A percentile compares a stretch with the other conserved stretches of the same genome.
Conservation (phyloP, 2,113 vertebrate genomes). For the Poicephalus meyeri region DNA sequence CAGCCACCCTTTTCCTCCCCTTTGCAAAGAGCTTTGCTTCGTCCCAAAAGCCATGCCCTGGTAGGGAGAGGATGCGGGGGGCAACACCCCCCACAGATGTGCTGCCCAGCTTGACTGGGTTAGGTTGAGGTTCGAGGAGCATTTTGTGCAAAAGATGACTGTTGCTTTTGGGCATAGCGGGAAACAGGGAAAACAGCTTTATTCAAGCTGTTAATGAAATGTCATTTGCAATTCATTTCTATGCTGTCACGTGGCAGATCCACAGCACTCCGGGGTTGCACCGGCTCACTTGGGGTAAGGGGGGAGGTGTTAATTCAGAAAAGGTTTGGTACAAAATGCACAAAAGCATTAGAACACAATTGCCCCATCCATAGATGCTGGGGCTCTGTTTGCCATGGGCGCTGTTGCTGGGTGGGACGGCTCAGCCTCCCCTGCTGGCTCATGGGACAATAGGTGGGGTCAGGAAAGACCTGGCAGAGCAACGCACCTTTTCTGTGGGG, state of each 20-base stretch:
- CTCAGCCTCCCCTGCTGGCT: neutral
- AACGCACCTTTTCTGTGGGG: neutral
- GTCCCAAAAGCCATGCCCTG: fast-evolving
- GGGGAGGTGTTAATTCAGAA: neutral
- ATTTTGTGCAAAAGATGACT: neutral
- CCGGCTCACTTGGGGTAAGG: neutral
- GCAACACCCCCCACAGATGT: neutral
- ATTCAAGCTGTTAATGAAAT: constrained; percentile 74
- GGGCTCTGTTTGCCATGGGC: neutral
- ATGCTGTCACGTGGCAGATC: neutral
- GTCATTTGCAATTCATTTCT: constrained; percentile 69
- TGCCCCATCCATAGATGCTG: fast-evolving
- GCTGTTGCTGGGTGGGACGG: neutral
- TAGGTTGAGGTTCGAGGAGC: neutral
- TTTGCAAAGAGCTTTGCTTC: fast-evolving
- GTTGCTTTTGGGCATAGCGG: constrained; percentile 31
- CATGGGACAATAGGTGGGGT: neutral
- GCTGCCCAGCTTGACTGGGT: neutral
- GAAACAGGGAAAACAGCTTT: constrained; percentile 66
- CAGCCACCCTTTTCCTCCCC: fast-evolving
- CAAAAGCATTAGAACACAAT: fast-evolving
- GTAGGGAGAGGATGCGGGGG: fast-evolving
- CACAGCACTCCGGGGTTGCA: neutral
- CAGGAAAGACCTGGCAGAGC: neutral
- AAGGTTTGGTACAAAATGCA: neutral